Evolutionary conservation across 2,113 vertebrate genomes (phyloP).

Genomic region (Heliornis fulica): DNA sequence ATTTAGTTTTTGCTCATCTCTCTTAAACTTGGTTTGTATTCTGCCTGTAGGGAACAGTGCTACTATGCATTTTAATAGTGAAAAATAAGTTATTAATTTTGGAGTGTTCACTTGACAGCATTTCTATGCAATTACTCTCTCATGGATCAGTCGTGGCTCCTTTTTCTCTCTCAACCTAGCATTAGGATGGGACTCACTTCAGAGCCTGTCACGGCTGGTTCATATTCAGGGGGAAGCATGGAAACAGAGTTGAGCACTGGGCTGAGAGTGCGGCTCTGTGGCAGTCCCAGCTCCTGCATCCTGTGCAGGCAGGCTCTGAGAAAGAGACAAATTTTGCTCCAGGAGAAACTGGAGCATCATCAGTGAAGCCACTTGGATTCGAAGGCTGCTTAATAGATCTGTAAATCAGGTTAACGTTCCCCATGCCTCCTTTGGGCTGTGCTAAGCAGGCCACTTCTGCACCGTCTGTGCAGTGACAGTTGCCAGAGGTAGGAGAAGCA

Average conservation of each 20-base stretch:
- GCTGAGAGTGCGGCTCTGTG: background rate
- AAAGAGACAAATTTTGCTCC: background rate
- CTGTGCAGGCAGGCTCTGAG: background rate
- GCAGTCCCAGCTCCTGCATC: background rate
- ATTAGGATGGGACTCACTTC: background rate
- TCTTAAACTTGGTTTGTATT: conserved; percentile 1
- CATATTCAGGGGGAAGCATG: background rate
- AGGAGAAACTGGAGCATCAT: background rate
- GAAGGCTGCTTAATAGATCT: background rate
- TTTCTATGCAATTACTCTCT: background rate
- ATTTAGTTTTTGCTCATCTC: background rate
- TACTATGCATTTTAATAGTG: background rate
- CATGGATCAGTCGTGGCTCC: background rate
- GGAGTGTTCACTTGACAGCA: background rate
- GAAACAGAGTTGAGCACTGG: background rate
- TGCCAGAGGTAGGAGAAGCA: background rate
- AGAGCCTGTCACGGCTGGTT: background rate
- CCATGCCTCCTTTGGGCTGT: background rate
- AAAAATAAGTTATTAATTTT: conserved; percentile 23
- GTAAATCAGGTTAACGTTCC: background rate
- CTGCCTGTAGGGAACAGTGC: background rate
- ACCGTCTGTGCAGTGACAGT: background rate
- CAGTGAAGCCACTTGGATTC: background rate
- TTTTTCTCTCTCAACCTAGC: background rate
- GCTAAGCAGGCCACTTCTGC: background rate